Base-by-base conservation (phyloP, 2,888 invertebrate species). In the Euplagia quadripunctaria region DNA sequence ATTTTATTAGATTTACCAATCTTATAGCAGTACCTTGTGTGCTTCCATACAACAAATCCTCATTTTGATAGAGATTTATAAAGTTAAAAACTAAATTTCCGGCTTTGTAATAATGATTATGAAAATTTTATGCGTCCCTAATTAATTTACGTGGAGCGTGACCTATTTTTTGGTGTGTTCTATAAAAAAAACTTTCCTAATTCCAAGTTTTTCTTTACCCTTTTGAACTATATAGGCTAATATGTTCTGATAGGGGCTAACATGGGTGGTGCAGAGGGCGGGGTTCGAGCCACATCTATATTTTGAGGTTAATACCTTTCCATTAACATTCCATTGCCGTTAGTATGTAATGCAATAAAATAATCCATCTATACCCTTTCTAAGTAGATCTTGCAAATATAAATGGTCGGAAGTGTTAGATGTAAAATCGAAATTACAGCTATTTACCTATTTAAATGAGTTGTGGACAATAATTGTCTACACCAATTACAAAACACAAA, bases 61-160 rank as follows among this genome's bases (percentile, higher is more conserved):
- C 77, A 87, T 76, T 86, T 84, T 82, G 78, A 72, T 63, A 73
- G 78, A 82, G 86, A 86, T 87, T 87, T 87, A 87, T 86, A 76
- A 79, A 78, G 77, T 80, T 85, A 82, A 84, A 84, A 82, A 81
- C 76, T 73, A 82, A 71, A 72, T 66, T 73, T 77, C 76, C 74
- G 77, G 76, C 74, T 76, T 82, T 85, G 79, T 81, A 85, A 81
- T 82, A 83, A 81, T 75, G 72, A 78, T 75, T 71, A 81, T 85
- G 82, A 85, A 83, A 79, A 84, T 82, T 80, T 80, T 78, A 75
- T 68, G 70, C 76, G 75, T 82, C 4, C 17, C 16, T 67, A 83
- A 86, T 83, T 85, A 80, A 80, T 77, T 69, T 72, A 68, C 69
- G 75, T 79, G 78, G 75, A 64, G 51, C 65, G 69, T 76, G 61